Percentiles rank a stretch among this genome's conserved stretches.
Evolutionary conservation across 1,140 invertebrate genomes (phyloP).

Genomic region (Leptopilina boulardi): DNA sequence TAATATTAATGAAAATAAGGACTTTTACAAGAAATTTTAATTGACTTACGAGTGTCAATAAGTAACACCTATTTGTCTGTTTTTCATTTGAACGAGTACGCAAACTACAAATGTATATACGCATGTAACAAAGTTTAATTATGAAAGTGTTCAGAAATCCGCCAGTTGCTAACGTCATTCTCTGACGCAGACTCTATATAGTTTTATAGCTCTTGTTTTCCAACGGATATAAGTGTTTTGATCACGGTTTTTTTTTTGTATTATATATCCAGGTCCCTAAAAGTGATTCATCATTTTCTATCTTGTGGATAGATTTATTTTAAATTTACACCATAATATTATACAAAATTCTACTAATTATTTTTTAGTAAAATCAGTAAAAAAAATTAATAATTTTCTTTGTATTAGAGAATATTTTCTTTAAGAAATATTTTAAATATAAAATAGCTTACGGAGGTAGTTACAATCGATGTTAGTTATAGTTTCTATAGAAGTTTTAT

Average conservation of each 20-base stretch:
- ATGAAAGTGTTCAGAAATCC: slow-evolving; percentile 59
- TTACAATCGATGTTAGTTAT: no score
- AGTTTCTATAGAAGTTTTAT: no score
- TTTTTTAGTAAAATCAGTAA: no score
- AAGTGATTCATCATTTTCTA: slow-evolving; percentile 10
- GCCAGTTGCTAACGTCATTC: slow-evolving; percentile 61
- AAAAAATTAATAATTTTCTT: no score
- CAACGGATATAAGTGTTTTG: slow-evolving; percentile 49
- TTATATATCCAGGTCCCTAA: background rate
- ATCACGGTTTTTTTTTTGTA: slow-evolving; percentile 35
- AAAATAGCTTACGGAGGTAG: no score
- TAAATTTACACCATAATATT: background rate
- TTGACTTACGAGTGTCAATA: background rate
- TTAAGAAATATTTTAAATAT: no score
- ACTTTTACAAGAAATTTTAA: slow-evolving; percentile 1
- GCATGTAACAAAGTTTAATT: slow-evolving; percentile 58
- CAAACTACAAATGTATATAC: background rate
- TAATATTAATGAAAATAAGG: background rate
- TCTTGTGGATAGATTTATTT: background rate
- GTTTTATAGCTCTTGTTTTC: slow-evolving; percentile 55
- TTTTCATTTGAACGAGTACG: slow-evolving; percentile 46
- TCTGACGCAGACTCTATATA: slow-evolving; percentile 59
- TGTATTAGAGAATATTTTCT: no score
- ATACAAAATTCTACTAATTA: no score
- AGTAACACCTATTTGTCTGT: slow-evolving; percentile 36